Conservation (phyloP, 2,888 invertebrate species). For the Stratiomys singularior region DNA sequence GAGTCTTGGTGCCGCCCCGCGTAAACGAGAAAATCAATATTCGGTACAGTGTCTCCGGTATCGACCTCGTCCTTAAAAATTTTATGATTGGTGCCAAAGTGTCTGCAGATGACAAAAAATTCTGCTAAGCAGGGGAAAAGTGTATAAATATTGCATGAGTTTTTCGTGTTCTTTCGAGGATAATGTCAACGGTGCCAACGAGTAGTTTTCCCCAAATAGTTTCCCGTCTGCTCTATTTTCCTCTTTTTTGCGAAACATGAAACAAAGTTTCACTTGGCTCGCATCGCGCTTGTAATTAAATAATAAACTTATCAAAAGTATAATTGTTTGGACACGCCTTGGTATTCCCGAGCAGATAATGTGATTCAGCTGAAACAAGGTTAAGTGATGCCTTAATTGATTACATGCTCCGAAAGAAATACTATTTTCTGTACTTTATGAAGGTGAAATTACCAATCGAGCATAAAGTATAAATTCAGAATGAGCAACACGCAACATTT, state of each 20-base stretch:
- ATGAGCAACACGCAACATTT: background rate
- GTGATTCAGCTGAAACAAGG: background rate
- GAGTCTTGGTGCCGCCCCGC: constrained; percentile 4
- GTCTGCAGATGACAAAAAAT: constrained; percentile 49
- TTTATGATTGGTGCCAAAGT: constrained; percentile 50
- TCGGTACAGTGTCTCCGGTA: constrained; percentile 35
- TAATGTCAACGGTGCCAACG: constrained; percentile 26
- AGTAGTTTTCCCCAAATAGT: background rate
- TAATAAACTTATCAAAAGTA: constrained; percentile 2
- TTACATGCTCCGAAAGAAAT: background rate
- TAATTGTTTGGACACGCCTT: constrained; percentile 8
- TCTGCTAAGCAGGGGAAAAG: constrained; percentile 8
- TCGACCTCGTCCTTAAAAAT: constrained; percentile 46
- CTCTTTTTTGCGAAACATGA: background rate
- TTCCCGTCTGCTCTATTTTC: too few species aligned
- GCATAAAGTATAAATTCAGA: too few species aligned
- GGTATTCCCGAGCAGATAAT: background rate
- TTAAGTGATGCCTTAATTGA: background rate
- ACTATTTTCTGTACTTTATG: background rate
- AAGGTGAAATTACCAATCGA: background rate
- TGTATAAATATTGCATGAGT: background rate
- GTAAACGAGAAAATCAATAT: constrained; percentile 28
- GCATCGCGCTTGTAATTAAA: background rate
- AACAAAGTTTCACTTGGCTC: background rate
- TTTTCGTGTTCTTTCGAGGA: constrained; percentile 4